Conservation (phyloP, 92 coral and sea anemone species). For the Epizoanthus illoricatus region DNA sequence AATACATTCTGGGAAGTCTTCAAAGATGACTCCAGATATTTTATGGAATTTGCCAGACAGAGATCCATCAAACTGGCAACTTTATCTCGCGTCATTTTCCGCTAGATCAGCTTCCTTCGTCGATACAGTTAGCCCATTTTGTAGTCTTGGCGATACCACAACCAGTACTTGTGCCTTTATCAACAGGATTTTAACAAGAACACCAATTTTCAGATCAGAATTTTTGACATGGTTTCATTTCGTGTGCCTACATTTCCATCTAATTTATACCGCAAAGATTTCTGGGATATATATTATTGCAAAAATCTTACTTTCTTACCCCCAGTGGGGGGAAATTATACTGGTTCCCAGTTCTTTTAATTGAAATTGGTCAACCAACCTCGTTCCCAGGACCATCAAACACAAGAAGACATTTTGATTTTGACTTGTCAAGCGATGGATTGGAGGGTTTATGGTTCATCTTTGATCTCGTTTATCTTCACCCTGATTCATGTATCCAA, state of each 20-base stretch:
- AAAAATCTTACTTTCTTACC: background rate
- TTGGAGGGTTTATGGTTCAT: conserved; percentile 65
- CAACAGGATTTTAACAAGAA: background rate
- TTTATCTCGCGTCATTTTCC: conserved; percentile 63
- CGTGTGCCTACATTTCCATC: no score
- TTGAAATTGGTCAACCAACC: background rate
- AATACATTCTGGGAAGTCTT: conserved; percentile 54
- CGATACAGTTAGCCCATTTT: no score
- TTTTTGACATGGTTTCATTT: background rate
- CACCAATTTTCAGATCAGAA: background rate
- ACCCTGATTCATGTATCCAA: conserved; percentile 64
- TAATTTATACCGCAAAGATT: background rate
- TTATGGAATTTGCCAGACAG: conserved; percentile 69
- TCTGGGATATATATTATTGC: background rate
- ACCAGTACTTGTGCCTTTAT: background rate
- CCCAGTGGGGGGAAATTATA: background rate
- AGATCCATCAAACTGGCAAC: conserved; percentile 68
- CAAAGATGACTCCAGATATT: conserved; percentile 61
- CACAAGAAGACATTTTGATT: conserved; percentile 2
- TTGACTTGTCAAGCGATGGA: conserved; percentile 74
- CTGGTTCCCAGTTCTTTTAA: background rate
- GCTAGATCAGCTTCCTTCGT: background rate
- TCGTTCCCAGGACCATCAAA: no score
- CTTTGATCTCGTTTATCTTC: conserved; percentile 80
- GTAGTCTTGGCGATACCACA: background rate